Percentiles rank a stretch among this genome's conserved stretches.
Evolutionary conservation across 2,888 invertebrate species (phyloP).

Genomic region (Neria commutata): DNA sequence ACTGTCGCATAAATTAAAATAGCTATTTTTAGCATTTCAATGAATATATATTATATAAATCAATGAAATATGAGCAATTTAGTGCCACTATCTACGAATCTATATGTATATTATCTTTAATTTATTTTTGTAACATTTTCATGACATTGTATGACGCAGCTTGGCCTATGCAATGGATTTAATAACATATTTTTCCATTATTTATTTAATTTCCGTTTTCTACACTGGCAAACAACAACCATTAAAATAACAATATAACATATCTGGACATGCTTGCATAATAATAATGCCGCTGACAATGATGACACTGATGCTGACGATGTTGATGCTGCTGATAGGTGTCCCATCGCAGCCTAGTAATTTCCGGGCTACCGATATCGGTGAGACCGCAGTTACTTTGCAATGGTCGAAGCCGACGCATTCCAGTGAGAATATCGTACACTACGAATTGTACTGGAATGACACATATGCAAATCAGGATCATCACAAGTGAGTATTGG

Average conservation of each 20-base stretch:
- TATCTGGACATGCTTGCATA: conserved; percentile 7
- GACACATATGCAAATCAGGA: conserved; percentile 91
- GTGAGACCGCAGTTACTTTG: conserved; percentile 88
- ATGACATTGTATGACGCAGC: too few species aligned
- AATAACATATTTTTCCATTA: conserved; percentile 16
- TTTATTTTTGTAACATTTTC: too few species aligned
- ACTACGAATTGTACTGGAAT: conserved; percentile 97
- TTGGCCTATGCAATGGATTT: too few species aligned
- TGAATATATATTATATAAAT: too few species aligned
- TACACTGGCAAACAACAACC: conserved; percentile 10
- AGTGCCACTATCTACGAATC: too few species aligned
- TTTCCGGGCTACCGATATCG: conserved; percentile 83
- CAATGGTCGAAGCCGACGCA: conserved; percentile 93
- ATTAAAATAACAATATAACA: conserved; percentile 15
- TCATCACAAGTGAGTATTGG: conserved; percentile 72
- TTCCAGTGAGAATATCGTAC: conserved; percentile 90
- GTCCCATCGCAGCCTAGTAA: conserved; percentile 96
- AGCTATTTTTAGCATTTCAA: too few species aligned
- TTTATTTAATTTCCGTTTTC: conserved; percentile 49
- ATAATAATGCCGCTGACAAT: neutral
- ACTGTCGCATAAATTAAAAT: too few species aligned
- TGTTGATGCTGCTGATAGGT: conserved; percentile 65
- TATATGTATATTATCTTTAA: too few species aligned
- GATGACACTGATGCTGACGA: conserved; percentile 3
- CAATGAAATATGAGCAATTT: too few species aligned